Conservation (phyloP, 2,888 invertebrate genomes). For the Dolichomitus sp. region DNA sequence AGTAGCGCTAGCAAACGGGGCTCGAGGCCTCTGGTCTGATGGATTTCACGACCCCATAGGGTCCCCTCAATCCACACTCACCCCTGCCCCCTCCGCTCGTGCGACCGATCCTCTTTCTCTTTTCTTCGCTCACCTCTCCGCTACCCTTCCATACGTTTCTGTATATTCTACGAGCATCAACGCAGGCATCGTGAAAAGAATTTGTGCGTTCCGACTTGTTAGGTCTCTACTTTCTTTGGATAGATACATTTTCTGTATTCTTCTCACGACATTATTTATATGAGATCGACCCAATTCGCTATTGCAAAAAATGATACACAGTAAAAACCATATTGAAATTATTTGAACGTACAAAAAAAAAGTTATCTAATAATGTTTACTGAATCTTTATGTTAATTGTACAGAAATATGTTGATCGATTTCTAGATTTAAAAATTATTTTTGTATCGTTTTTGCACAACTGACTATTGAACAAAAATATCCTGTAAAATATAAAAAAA, state of each 20-base stretch:
- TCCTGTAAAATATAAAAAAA: no score
- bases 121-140: slow-evolving; percentile 63
- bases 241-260: slow-evolving; percentile 10
- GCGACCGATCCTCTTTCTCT: slow-evolving; percentile 55
- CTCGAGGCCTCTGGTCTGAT: slow-evolving; percentile 80
- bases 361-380: no score
- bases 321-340: no score
- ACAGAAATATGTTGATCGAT: no score
- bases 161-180: slow-evolving; percentile 53
- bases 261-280: background rate
- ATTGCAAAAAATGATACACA: background rate
- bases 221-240: slow-evolving; percentile 15
- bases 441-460: no score
- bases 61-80: slow-evolving; percentile 82
- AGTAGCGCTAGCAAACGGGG: slow-evolving; percentile 80
- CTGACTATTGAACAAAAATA: no score
- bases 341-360: no score
- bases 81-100: slow-evolving; percentile 71
- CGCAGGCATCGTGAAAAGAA: slow-evolving; percentile 44
- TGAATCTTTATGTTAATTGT: background rate
- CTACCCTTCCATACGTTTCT: slow-evolving; percentile 48
- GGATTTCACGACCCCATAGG: slow-evolving; percentile 84
- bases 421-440: no score
- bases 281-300: background rate
- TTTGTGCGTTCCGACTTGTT: slow-evolving; percentile 35